Evolutionary conservation across 2,888 invertebrate genomes (phyloP).

Genomic region (Xanthorhoe spadicearia): DNA sequence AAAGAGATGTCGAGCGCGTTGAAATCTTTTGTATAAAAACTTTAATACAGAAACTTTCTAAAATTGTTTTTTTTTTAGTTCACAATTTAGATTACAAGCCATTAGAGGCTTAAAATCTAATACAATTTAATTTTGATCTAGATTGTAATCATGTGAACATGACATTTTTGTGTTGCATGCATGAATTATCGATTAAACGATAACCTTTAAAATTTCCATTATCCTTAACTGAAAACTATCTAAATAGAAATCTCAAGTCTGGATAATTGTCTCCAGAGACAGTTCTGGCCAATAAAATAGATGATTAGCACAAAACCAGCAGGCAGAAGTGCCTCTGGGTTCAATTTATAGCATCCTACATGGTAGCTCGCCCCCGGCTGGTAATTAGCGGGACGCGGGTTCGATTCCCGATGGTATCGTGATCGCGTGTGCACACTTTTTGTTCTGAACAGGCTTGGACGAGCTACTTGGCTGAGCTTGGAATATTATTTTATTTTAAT

Average conservation of each 20-base stretch:
- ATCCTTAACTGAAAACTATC: too few species aligned
- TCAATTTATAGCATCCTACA: slow-evolving; percentile 27
- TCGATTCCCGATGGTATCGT: slow-evolving; percentile 52
- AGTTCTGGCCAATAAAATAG: slow-evolving; percentile 17
- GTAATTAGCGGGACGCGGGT: slow-evolving; percentile 51
- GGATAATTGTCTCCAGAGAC: neutral
- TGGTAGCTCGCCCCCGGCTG: slow-evolving; percentile 35
- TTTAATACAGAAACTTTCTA: neutral
- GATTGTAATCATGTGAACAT: too few species aligned
- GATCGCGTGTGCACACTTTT: slow-evolving; percentile 48
- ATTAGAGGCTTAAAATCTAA: too few species aligned
- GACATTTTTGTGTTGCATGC: too few species aligned
- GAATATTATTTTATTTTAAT: neutral
- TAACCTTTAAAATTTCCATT: too few species aligned
- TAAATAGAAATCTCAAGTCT: too few species aligned
- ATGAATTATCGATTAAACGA: too few species aligned
- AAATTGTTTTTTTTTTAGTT: too few species aligned
- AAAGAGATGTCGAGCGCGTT: slow-evolving; percentile 7
- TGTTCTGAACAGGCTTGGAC: slow-evolving; percentile 25
- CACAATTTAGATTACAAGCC: too few species aligned
- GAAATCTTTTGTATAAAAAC: neutral
- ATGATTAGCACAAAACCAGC: slow-evolving; percentile 23
- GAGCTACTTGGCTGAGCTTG: slow-evolving; percentile 5
- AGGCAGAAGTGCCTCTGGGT: slow-evolving; percentile 21
- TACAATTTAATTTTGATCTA: too few species aligned